Evolutionary conservation across 2,113 vertebrate species (phyloP).

Genomic region (Albula goreensis): DNA sequence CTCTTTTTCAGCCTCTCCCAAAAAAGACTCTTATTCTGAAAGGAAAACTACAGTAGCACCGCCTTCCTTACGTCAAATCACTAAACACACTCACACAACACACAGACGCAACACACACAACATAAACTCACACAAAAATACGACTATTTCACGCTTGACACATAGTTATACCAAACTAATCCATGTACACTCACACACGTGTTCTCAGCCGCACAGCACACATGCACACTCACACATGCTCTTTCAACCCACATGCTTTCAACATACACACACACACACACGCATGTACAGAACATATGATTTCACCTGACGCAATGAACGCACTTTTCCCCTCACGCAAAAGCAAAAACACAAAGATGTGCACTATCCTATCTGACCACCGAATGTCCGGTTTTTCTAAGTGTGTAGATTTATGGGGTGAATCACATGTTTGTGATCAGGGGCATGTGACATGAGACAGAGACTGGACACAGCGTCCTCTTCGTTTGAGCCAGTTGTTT

Average conservation of each 20-base stretch:
- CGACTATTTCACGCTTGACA: too few species aligned
- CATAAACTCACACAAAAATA: too few species aligned
- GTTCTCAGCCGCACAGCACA: not conserved
- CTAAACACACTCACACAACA: too few species aligned
- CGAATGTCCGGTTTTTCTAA: not conserved
- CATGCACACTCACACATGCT: not conserved
- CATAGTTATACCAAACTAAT: too few species aligned
- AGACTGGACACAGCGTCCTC: not conserved
- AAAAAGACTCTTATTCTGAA: too few species aligned
- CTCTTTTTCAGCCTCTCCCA: too few species aligned
- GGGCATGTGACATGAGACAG: not conserved
- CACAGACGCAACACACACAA: too few species aligned
- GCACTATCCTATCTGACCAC: not conserved
- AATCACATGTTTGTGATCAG: not conserved
- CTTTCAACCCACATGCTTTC: not conserved
- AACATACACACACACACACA: not conserved
- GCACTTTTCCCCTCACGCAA: not conserved
- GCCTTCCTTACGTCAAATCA: too few species aligned
- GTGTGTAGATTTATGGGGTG: not conserved
- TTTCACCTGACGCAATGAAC: not conserved
- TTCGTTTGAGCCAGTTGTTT: not conserved
- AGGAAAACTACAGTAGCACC: too few species aligned
- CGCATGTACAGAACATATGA: not conserved
- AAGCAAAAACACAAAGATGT: too few species aligned
- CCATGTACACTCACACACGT: too few species aligned